phyloP scores from a whole-genome alignment of 2,888 invertebrate genomes.

The Limenitis camilla region DNA sequence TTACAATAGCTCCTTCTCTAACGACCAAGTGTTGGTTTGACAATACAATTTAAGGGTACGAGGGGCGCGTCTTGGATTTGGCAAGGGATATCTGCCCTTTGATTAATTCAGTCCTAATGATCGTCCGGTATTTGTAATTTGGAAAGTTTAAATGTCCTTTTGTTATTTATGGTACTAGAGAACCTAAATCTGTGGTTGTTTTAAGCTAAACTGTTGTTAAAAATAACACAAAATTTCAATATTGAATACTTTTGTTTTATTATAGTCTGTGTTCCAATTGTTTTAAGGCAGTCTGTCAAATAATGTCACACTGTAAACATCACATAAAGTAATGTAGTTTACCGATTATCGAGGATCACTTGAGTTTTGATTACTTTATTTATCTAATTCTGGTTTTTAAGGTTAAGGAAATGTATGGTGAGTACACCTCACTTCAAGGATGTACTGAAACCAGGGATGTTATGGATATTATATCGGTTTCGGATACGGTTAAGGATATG shows the following conservation, averaged over 20 bases:
- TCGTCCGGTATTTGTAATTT: conserved; percentile 50
- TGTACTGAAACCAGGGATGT: too few species aligned
- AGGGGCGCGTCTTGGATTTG: conserved; percentile 46
- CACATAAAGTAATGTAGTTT: too few species aligned
- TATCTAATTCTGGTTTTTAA: not conserved
- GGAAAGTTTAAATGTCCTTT: conserved; percentile 33
- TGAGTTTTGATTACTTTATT: too few species aligned
- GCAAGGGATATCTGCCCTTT: conserved; percentile 49
- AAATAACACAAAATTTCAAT: too few species aligned
- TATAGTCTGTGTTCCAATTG: not conserved
- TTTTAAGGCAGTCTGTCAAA: not conserved
- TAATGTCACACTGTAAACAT: too few species aligned
- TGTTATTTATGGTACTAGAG: conserved; percentile 15
- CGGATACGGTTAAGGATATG: too few species aligned
- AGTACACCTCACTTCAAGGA: too few species aligned
- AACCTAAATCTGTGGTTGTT: conserved; percentile 1
- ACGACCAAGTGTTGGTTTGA: conserved; percentile 55
- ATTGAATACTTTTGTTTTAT: not conserved
- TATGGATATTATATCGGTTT: too few species aligned
- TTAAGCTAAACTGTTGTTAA: too few species aligned
- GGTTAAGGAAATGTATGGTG: too few species aligned
- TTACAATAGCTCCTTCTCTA: conserved; percentile 35
- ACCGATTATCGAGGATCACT: too few species aligned
- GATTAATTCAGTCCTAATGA: conserved; percentile 58
- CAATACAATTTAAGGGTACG: conserved; percentile 54